Conservation (phyloP, 2,888 invertebrate species). For the Cloeon dipterum region DNA sequence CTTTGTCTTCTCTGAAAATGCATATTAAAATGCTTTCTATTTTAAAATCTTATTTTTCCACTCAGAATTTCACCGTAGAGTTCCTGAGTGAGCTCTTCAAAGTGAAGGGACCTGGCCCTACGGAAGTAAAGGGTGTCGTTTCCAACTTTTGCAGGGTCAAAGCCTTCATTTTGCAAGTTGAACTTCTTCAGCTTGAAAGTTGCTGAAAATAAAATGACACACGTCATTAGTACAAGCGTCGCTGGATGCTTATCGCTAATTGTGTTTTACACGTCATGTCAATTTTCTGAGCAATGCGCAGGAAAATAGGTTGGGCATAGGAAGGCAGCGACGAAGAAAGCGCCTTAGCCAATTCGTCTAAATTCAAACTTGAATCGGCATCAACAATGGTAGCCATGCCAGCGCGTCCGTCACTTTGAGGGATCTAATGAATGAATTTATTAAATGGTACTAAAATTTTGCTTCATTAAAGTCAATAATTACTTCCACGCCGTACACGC, state of each 20-base stretch:
- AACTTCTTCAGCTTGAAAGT: conserved; percentile 88
- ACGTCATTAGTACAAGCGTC: too few species aligned
- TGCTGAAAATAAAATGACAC: conserved; percentile 22
- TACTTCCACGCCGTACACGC: conserved; percentile 33
- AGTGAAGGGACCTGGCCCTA: too few species aligned
- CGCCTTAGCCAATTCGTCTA: conserved; percentile 33
- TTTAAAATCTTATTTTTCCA: too few species aligned
- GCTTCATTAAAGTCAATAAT: not conserved
- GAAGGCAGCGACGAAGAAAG: conserved; percentile 49
- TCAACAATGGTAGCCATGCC: conserved; percentile 86
- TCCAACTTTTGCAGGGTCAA: too few species aligned
- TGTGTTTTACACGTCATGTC: conserved; percentile 30
- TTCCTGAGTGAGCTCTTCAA: too few species aligned
- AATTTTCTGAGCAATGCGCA: conserved; percentile 51
- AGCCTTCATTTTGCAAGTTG: conserved; percentile 65
- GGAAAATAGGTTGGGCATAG: conserved; percentile 76
- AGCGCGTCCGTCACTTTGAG: conserved; percentile 48
- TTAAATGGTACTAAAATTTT: not conserved
- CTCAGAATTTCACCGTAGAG: too few species aligned
- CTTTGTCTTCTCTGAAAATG: too few species aligned
- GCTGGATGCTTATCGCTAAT: too few species aligned
- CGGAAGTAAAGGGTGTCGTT: too few species aligned
- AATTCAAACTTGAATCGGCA: conserved; percentile 30
- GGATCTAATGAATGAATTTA: not conserved
- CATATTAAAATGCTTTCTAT: too few species aligned